Conservation (phyloP, 1,140 invertebrate genomes). For the Ostrea denselamellosa region DNA sequence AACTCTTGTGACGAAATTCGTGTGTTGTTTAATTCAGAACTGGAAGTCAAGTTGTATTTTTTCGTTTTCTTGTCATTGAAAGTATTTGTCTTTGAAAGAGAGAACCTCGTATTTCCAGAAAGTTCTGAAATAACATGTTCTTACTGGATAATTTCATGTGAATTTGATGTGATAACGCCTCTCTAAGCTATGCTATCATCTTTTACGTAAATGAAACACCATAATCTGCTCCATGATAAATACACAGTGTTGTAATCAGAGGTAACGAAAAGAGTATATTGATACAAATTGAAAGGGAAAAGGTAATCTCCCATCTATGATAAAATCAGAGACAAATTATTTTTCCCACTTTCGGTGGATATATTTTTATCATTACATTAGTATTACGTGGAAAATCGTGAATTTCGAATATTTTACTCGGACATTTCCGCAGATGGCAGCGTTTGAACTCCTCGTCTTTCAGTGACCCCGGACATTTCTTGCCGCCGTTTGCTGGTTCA, state of each 20-base stretch:
- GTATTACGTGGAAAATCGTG: too few species aligned
- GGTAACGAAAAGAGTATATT: neutral
- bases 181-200: too few species aligned
- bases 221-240: too few species aligned
- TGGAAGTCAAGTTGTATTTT: neutral
- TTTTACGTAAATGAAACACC: too few species aligned
- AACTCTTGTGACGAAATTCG: neutral
- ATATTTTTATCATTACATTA: too few species aligned
- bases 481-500: slow-evolving; percentile 48
- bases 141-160: too few species aligned
- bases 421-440: slow-evolving; percentile 46
- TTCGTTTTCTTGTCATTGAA: neutral
- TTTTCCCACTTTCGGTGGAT: too few species aligned
- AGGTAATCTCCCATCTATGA: too few species aligned
- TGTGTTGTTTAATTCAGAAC: neutral
- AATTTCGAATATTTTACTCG: slow-evolving; percentile 52
- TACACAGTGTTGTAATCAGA: too few species aligned
- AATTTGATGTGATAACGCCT: too few species aligned
- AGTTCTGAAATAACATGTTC: neutral
- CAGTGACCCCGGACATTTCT: slow-evolving; percentile 37
- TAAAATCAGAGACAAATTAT: too few species aligned
- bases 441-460: neutral
- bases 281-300: neutral
- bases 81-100: neutral
- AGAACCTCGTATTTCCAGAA: neutral